Conservation (phyloP, 2,888 invertebrate species). For the Drosophila imparisetae region DNA sequence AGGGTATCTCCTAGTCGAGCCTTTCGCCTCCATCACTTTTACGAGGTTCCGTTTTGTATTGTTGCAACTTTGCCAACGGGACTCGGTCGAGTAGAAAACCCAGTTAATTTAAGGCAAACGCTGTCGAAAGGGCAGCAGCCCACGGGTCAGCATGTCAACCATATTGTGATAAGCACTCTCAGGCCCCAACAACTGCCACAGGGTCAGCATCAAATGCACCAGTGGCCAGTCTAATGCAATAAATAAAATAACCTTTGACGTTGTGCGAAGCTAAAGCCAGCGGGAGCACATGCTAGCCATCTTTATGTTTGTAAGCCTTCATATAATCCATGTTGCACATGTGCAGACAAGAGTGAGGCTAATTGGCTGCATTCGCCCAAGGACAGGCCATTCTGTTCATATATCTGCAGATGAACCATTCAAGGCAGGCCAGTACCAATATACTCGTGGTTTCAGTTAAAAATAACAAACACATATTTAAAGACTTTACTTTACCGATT, state of each 20-base stretch:
- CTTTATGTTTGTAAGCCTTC: constrained; percentile 62
- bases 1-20: background rate
- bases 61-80: constrained; percentile 24
- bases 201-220: constrained; percentile 24
- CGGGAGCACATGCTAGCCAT: constrained; percentile 56
- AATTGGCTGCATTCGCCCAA: constrained; percentile 28
- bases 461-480: background rate
- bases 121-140: constrained; percentile 37
- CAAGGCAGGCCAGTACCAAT: background rate
- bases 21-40: background rate
- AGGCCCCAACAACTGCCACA: background rate
- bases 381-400: background rate
- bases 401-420: constrained; percentile 22
- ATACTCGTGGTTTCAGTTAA: background rate
- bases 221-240: constrained; percentile 52
- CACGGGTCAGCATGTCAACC: constrained; percentile 56
- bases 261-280: constrained; percentile 24
- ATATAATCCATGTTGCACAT: constrained; percentile 55
- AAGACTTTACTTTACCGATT: background rate
- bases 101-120: constrained; percentile 54
- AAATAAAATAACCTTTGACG: constrained; percentile 65
- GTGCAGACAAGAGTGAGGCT: constrained; percentile 28
- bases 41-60: constrained; percentile 4
- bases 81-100: constrained; percentile 48
- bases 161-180: constrained; percentile 54